Conservation (phyloP, 2,113 vertebrate genomes). For the Cromileptes altivelis region DNA sequence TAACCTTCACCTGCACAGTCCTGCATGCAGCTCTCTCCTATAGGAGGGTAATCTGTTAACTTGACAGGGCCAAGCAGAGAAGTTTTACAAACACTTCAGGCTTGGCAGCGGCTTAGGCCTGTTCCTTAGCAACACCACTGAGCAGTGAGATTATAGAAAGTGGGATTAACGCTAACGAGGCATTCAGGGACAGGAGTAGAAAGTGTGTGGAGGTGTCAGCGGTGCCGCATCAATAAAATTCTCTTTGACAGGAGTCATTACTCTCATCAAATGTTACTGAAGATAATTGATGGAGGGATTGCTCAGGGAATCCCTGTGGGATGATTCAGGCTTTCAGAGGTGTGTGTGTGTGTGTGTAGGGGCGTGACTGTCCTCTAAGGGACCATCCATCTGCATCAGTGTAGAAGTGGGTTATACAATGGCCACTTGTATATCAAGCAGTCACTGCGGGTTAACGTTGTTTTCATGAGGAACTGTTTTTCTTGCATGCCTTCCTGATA, state of each 20-base stretch:
- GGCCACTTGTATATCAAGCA: too few species aligned
- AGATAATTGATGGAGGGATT: constrained; percentile 33
- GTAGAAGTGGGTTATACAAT: too few species aligned
- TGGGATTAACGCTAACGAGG: constrained; percentile 73
- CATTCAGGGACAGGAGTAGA: constrained; percentile 28
- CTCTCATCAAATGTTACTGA: constrained; percentile 5
- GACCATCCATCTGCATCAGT: too few species aligned
- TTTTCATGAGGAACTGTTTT: too few species aligned
- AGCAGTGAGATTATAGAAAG: constrained; percentile 54
- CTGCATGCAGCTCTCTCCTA: neutral
- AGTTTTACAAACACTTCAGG: constrained; percentile 27
- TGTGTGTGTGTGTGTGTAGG: neutral
- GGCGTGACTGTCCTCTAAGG: too few species aligned
- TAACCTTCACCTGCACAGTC: constrained; percentile 21
- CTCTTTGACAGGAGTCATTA: constrained; percentile 35
- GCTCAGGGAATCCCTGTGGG: constrained; percentile 16
- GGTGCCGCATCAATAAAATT: constrained; percentile 46
- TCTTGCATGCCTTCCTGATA: too few species aligned
- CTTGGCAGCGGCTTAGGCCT: constrained; percentile 28
- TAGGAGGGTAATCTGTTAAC: constrained; percentile 32
- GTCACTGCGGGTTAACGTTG: too few species aligned
- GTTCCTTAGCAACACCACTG: constrained; percentile 70
- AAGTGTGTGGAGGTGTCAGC: constrained; percentile 27
- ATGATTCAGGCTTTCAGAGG: constrained; percentile 19
- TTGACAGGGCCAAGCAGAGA: constrained; percentile 17